Percentiles rank a stretch among this genome's conserved stretches.
phyloP scores from a whole-genome alignment of 2,888 invertebrate genomes.

The Amphipyra berbera region DNA sequence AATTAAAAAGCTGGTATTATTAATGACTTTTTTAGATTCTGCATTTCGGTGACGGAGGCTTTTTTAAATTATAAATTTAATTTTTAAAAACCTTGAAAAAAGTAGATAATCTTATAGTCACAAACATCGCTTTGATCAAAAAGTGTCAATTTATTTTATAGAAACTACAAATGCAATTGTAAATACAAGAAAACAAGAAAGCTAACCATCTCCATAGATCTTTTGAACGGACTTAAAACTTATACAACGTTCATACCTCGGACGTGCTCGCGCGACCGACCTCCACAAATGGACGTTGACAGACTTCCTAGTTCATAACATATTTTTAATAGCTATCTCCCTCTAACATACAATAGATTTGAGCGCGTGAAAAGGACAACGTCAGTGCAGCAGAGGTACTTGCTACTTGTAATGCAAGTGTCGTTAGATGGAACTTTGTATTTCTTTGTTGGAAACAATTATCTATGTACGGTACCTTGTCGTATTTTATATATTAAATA shows the following conservation, averaged over 20 bases:
- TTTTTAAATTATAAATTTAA: no score
- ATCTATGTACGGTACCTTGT: neutral
- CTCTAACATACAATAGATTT: constrained; percentile 12
- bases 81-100: no score
- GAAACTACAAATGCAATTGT: constrained; percentile 18
- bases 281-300: constrained; percentile 70
- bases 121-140: no score
- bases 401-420: constrained; percentile 55
- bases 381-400: constrained; percentile 13
- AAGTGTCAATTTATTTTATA: no score
- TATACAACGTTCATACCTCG: constrained; percentile 51
- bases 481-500: constrained; percentile 4
- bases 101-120: no score
- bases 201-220: constrained; percentile 33
- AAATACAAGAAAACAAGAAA: constrained; percentile 27
- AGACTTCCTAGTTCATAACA: constrained; percentile 63
- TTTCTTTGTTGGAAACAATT: constrained; percentile 48
- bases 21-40: no score
- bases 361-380: constrained; percentile 22
- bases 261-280: constrained; percentile 59
- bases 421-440: constrained; percentile 49
- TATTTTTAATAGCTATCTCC: constrained; percentile 34
- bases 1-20: no score
- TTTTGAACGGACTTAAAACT: constrained; percentile 43
- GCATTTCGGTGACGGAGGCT: no score